Evolutionary conservation across 2,797 vertebrate species (phyloP).

Genomic region (Liparis tanakae): DNA sequence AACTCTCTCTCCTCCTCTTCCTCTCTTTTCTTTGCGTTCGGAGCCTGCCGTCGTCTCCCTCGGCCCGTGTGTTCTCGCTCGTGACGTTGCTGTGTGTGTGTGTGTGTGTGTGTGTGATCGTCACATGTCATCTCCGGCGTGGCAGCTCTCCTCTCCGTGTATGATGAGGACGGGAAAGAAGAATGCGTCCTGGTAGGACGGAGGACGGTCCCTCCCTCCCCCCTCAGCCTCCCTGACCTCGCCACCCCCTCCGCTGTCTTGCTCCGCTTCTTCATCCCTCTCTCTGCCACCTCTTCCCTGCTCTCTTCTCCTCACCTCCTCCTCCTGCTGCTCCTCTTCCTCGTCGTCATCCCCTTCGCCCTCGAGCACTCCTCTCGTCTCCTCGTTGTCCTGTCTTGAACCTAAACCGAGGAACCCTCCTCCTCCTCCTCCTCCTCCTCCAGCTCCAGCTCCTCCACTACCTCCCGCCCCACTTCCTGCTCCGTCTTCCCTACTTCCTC

Average conservation of each 20-base stretch:
- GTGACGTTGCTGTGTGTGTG: slow-evolving; percentile 6
- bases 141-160: slow-evolving; percentile 87
- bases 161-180: slow-evolving; percentile 87
- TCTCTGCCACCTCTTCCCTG: slow-evolving; percentile 62
- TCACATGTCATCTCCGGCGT: slow-evolving; percentile 83
- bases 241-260: slow-evolving; percentile 64
- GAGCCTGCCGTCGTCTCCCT: slow-evolving; percentile 29
- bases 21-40: slow-evolving; percentile 8
- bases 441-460: slow-evolving; percentile 42
- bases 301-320: slow-evolving; percentile 58
- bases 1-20: slow-evolving; percentile 2
- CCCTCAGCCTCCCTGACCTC: slow-evolving; percentile 67
- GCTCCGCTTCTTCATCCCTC: slow-evolving; percentile 68
- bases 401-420: slow-evolving; percentile 84
- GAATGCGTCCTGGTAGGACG: slow-evolving; percentile 86
- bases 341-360: slow-evolving; percentile 81
- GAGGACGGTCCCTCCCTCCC: slow-evolving; percentile 77
- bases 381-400: slow-evolving; percentile 85
- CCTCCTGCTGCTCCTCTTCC: slow-evolving; percentile 60
- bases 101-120: slow-evolving; percentile 18
- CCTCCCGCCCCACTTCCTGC: slow-evolving; percentile 60
- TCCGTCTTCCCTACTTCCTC: slow-evolving; percentile 80
- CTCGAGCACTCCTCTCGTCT: slow-evolving; percentile 84
- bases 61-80: slow-evolving; percentile 14
- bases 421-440: slow-evolving; percentile 69